Conservation (phyloP, 2,888 invertebrate genomes). For the Tenthredo distinguenda region DNA sequence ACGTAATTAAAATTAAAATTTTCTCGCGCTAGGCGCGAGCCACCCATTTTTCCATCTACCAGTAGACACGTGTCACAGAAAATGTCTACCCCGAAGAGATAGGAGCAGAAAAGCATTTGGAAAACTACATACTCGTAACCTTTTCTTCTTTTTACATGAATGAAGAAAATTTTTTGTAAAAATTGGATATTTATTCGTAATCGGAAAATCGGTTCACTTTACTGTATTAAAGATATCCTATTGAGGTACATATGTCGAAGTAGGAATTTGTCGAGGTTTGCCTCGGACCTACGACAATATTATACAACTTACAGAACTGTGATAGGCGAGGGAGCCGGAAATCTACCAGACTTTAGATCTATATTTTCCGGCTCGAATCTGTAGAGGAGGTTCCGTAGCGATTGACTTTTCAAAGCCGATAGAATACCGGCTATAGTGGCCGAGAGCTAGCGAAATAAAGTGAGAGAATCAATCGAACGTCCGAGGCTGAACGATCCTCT, state of each 20-base stretch:
- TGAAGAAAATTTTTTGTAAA: not conserved
- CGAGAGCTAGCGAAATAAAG: slow-evolving; percentile 41
- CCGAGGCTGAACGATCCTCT: slow-evolving; percentile 37
- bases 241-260: not conserved
- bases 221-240: not conserved
- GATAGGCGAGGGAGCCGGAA: no score
- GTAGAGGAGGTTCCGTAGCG: slow-evolving; percentile 15
- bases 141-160: no score
- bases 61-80: no score
- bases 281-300: slow-evolving; percentile 39
- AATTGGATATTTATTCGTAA: not conserved
- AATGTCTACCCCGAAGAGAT: no score
- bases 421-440: not conserved
- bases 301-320: not conserved
- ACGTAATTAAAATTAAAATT: slow-evolving; percentile 36
- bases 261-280: not conserved
- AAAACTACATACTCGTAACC: no score
- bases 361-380: slow-evolving; percentile 4
- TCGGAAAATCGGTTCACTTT: not conserved
- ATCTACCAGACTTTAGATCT: not conserved
- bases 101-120: no score
- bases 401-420: slow-evolving; percentile 51
- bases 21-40: not conserved
- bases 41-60: not conserved
- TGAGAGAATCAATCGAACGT: slow-evolving; percentile 49